Conservation (phyloP, 2,888 invertebrate genomes). For the Acanthosepion lycidas region DNA sequence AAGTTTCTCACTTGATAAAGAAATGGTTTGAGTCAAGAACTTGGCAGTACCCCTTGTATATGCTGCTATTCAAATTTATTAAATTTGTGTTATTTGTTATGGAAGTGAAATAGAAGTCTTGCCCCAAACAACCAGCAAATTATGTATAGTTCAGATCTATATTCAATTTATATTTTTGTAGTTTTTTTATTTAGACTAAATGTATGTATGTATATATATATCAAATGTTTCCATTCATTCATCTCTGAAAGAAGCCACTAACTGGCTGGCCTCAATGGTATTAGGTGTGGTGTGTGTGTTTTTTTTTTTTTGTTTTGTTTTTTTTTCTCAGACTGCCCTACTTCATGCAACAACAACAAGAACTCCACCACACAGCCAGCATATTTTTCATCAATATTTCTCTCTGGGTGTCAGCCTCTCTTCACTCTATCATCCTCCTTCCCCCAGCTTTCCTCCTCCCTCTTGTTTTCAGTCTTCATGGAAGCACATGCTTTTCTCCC, state of each 20-base stretch:
- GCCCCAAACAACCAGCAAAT: too few relatives aligned
- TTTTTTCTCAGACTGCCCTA: neutral
- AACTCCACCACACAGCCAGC: neutral
- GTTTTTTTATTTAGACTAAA: neutral
- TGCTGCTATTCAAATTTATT: too few relatives aligned
- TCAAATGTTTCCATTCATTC: neutral
- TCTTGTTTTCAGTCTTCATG: neutral
- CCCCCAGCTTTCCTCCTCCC: neutral
- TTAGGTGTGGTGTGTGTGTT: neutral
- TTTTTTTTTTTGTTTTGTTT: neutral
- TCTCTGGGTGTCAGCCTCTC: neutral
- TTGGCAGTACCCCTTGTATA: too few relatives aligned
- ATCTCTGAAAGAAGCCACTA: neutral
- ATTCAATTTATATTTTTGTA: too few relatives aligned
- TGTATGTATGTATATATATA: conserved; percentile 24
- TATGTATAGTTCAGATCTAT: too few relatives aligned
- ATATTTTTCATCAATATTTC: conserved; percentile 33
- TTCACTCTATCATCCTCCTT: neutral
- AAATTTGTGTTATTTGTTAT: too few relatives aligned
- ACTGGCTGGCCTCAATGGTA: conserved; percentile 33
- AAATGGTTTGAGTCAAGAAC: too few relatives aligned
- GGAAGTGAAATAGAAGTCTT: too few relatives aligned
- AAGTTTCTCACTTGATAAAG: too few relatives aligned
- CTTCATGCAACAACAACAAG: neutral
- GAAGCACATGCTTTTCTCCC: conserved; percentile 33